Evolutionary conservation across 2,888 invertebrate genomes (phyloP).

Genomic region (Biston betularia): DNA sequence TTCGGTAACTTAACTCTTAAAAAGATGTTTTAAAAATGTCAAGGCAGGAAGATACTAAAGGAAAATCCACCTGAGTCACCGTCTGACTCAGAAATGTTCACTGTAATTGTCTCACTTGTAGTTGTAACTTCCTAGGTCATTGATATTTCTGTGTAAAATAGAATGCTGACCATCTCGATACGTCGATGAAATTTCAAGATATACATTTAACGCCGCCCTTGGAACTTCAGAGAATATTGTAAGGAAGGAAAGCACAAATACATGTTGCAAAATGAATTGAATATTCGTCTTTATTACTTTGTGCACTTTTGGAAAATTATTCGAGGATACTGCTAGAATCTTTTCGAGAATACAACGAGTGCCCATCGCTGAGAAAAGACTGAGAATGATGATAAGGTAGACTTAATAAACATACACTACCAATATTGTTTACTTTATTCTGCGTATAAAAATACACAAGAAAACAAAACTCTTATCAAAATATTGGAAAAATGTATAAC

Average conservation of each 20-base stretch:
- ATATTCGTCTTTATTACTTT: neutral
- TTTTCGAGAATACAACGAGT: neutral
- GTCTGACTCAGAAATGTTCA: slow-evolving; percentile 39
- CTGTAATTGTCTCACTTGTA: slow-evolving; percentile 33
- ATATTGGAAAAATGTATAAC: too few species aligned
- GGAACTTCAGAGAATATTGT: slow-evolving; percentile 19
- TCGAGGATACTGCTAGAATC: neutral
- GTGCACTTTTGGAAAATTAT: neutral
- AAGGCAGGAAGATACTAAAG: slow-evolving; percentile 43
- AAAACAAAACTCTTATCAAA: too few species aligned
- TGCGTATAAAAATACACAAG: neutral
- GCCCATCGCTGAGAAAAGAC: too few species aligned
- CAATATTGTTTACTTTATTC: too few species aligned
- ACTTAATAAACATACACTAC: too few species aligned
- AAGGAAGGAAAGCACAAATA: slow-evolving; percentile 19
- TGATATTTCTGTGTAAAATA: slow-evolving; percentile 35
- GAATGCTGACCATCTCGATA: slow-evolving; percentile 31
- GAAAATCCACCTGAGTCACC: slow-evolving; percentile 39
- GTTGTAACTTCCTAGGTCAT: slow-evolving; percentile 35
- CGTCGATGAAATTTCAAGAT: slow-evolving; percentile 19
- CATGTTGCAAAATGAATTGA: neutral
- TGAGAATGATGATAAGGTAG: too few species aligned
- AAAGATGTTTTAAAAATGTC: slow-evolving; percentile 42
- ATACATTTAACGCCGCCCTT: slow-evolving; percentile 26
- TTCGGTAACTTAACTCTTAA: neutral